Evolutionary conservation across 1,140 invertebrate genomes (phyloP).

Genomic region (Drosophila bipectinata): DNA sequence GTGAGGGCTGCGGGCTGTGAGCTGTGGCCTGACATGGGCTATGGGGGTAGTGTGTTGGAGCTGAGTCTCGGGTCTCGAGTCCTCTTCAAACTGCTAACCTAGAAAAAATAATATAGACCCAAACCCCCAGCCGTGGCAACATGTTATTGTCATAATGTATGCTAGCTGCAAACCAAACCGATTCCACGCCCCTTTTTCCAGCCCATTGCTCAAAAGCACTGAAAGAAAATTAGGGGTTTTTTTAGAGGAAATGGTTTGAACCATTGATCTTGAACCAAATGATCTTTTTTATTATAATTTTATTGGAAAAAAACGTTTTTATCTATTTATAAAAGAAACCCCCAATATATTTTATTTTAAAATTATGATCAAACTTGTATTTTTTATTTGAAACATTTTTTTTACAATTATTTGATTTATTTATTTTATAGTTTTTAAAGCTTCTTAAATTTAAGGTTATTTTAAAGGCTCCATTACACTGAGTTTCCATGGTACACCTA

Average conservation of each 20-base stretch:
- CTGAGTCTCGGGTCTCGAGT: background rate
- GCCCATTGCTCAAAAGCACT: slow-evolving; percentile 16
- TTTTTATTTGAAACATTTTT: too few species aligned
- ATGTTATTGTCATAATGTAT: slow-evolving; percentile 78
- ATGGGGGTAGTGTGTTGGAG: background rate
- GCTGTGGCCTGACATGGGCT: background rate
- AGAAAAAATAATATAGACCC: slow-evolving; percentile 52
- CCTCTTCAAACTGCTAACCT: slow-evolving; percentile 31
- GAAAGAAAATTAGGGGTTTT: background rate
- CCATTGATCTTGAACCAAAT: too few species aligned
- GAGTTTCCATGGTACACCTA: too few species aligned
- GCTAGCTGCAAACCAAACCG: background rate
- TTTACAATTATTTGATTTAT: too few species aligned
- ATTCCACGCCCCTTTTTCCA: slow-evolving; percentile 12
- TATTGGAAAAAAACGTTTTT: too few species aligned
- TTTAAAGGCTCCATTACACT: too few species aligned
- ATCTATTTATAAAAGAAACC: too few species aligned
- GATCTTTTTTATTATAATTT: background rate
- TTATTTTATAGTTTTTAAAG: too few species aligned
- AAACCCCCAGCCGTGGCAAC: slow-evolving; percentile 21
- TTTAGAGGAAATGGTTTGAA: too few species aligned
- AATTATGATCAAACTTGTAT: too few species aligned
- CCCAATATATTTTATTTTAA: too few species aligned
- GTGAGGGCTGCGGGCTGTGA: background rate
- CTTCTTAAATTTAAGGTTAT: too few species aligned